Base-by-base conservation (phyloP, 2,888 invertebrate genomes). In the Mythimna vitellina region DNA sequence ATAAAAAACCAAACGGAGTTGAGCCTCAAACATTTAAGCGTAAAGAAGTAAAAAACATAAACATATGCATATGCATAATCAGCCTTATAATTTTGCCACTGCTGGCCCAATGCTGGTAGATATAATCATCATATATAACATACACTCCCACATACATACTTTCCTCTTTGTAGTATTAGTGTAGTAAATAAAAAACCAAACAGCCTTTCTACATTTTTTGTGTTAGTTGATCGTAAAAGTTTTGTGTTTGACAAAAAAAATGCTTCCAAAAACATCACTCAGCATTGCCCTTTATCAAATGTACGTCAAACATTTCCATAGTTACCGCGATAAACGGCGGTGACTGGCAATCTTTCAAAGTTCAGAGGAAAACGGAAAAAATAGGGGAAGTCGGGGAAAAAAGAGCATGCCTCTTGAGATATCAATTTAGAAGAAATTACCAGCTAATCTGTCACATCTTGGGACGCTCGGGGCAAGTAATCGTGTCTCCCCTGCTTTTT, bases 401-500 rank as follows among this genome's bases (percentile, higher is more conserved):
- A 90, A 88, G 81, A 76, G 82, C 86, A 88, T 87, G 88, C 89
- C 93, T 90, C 93, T 93, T 90, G 93, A 94, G 95, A 95, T 96
- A 96, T 95, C 96, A 95, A 96, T 96, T 96, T 95, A 89, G 92
- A 86, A 88, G 92, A 94, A 94, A 96, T 96, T 95, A 96, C 95
- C 88, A 91, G 91, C 91, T 96, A 96, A 96, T 96, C 96, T 96
- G 96, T 96, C 96, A 95, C 95, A 95, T 94, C 91, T 90, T 92
- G 90, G 91, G 90, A 89, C 92, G 93, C 94, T 90, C 82, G 92
- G 89, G 92, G 93, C 90, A 86, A 80, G 89, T 92, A 92, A 94
- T 93, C 90, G 88, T 89, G 90, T 91, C 92, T 93, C 93, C 94
- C 94, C 92, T 89, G 88, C 91, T 91, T 92, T 91, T 87, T 84